A percentile compares a stretch with the other conserved stretches of the same genome.
phyloP scores from a whole-genome alignment of 2,888 invertebrate genomes.

The Ceramica pisi region DNA sequence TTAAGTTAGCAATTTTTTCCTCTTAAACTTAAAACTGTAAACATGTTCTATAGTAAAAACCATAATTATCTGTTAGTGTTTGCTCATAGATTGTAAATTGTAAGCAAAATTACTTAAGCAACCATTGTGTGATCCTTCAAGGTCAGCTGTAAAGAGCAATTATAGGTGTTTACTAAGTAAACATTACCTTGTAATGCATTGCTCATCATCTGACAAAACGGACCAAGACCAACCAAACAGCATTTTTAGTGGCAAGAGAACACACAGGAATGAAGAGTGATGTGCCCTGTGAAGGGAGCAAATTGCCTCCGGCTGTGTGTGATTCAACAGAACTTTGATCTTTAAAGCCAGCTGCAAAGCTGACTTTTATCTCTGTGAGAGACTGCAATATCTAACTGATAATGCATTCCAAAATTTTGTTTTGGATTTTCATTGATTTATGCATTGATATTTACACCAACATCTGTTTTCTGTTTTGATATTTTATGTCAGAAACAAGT shows the following conservation, averaged over 20 bases:
- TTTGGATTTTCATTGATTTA: background rate
- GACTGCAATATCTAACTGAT: slow-evolving; percentile 1
- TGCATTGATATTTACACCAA: background rate
- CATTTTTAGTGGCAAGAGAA: slow-evolving; percentile 35
- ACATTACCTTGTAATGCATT: slow-evolving; percentile 34
- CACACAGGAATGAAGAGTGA: slow-evolving; percentile 12
- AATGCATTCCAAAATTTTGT: background rate
- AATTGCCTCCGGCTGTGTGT: slow-evolving; percentile 50
- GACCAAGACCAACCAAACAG: slow-evolving; percentile 41
- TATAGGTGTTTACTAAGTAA: slow-evolving; percentile 50
- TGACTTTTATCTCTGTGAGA: background rate
- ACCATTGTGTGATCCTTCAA: slow-evolving; percentile 50
- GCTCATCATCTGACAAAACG: slow-evolving; percentile 33
- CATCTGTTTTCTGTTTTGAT: slow-evolving; percentile 24
- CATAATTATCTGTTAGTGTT: slow-evolving; percentile 27
- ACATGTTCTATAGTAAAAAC: slow-evolving; percentile 13
- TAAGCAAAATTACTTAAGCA: slow-evolving; percentile 37
- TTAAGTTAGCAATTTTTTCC: background rate
- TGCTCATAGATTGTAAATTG: slow-evolving; percentile 42
- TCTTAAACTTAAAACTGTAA: background rate
- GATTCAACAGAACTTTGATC: slow-evolving; percentile 52
- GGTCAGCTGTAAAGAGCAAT: slow-evolving; percentile 44
- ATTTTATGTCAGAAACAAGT: background rate
- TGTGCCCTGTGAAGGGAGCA: slow-evolving; percentile 21
- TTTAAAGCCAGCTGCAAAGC: slow-evolving; percentile 13